Evolutionary conservation across 2,113 vertebrate species (phyloP), one percentile per base, ranked within the genome.

Genomic region (Chroicocephalus ridibundus): DNA sequence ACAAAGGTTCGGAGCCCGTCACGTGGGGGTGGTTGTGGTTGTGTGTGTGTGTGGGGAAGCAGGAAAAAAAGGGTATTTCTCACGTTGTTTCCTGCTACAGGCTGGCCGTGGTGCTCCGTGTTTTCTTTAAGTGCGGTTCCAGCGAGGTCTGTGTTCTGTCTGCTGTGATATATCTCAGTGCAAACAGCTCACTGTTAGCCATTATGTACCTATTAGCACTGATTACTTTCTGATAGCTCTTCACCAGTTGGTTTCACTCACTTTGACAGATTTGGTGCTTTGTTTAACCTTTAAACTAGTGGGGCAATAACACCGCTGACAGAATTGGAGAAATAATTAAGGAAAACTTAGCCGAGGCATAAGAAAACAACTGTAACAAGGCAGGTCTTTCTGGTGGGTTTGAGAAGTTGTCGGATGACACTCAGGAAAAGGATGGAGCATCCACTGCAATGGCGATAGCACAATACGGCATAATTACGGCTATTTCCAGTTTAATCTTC

Each of bases 121-220:
- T 98, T 98, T 98, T 93, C 77, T 97, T 98, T 97, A 98, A 98
- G 98, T 97, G 97, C 55, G 96, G 97, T 98, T 97, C 98, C 98
- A 98, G 98, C 58, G 93, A 98, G 98, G 98, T 98, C 98, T 99
- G 98, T 90, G 94, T 98, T 98, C 98, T 98, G 98, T 99, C 99
- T 98, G 93, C 93, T 87, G 97, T 99, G 99, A 99, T 99, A 97
- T 98, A 99, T 99, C 98, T 99, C 98, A 98, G 98, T 97, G 97
- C 99, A 98, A 98, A 98, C 98, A 98, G 98, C 98, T 98, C 98
- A 98, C 99, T 98, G 98, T 98, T 99, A 98, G 98, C 98, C 98
- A 99, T 99, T 99, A 99, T 99, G 99, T 99, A 99, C 99, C 99
- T 99, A 99, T 99, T 99, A 99, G 98, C 98, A 98, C 98, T 99